Percentiles rank a stretch among this genome's conserved stretches.
These are phyloP conservation scores for Cataglyphis livida DNA, from an alignment of 2,888 invertebrate species.

Conservation along the genomic window DNA sequence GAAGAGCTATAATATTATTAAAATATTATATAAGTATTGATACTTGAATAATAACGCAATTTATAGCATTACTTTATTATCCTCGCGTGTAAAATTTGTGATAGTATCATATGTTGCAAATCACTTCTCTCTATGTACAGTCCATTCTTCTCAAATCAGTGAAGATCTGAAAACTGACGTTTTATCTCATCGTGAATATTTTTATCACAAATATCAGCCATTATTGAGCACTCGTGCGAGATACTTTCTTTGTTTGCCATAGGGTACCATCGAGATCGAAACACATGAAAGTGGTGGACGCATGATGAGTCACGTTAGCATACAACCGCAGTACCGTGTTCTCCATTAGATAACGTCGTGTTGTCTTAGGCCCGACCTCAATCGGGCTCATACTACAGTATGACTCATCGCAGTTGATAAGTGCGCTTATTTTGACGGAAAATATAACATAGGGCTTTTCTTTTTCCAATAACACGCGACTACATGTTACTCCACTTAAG, in stretches of 20 bases:
- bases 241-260: slow-evolving; percentile 62
- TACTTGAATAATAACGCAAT: neutral
- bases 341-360: slow-evolving; percentile 72
- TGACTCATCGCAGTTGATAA: slow-evolving; percentile 68
- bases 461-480: slow-evolving; percentile 42
- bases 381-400: slow-evolving; percentile 65
- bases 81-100: neutral
- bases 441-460: slow-evolving; percentile 57
- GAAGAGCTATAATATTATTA: too few relatives aligned
- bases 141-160: slow-evolving; percentile 25
- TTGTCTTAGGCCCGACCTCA: slow-evolving; percentile 74
- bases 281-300: slow-evolving; percentile 52
- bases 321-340: slow-evolving; percentile 71
- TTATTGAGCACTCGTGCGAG: slow-evolving; percentile 43
- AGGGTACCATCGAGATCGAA: slow-evolving; percentile 68
- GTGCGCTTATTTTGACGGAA: slow-evolving; percentile 63
- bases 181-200: slow-evolving; percentile 50
- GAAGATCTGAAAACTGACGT: neutral
- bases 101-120: slow-evolving; percentile 1
- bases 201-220: slow-evolving; percentile 65
- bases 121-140: neutral
- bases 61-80: neutral
- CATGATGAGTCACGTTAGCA: slow-evolving; percentile 74
- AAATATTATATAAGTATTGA: neutral
- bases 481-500: slow-evolving; percentile 50